phyloP scores from a whole-genome alignment of 2,888 invertebrate species.

The Drepanosiphum platanoidis region DNA sequence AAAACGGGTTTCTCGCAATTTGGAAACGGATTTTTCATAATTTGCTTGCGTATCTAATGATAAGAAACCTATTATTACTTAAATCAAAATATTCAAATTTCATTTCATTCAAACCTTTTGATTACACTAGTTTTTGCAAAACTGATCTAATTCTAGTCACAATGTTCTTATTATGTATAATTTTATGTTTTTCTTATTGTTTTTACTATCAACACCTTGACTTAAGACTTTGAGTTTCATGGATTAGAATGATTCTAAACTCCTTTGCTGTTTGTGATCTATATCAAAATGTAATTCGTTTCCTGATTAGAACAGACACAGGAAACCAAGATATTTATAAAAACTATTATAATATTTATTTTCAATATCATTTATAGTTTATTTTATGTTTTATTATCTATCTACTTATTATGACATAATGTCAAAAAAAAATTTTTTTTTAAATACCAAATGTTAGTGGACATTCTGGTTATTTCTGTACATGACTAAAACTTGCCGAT shows the following conservation, averaged over 20 bases:
- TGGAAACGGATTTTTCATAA: conserved; percentile 19
- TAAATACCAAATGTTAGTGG: no score
- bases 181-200: conserved; percentile 18
- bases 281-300: neutral
- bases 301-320: neutral
- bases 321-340: neutral
- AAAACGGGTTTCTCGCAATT: conserved; percentile 1
- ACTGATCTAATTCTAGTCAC: conserved; percentile 57
- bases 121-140: conserved; percentile 19
- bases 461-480: neutral
- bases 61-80: conserved; percentile 38
- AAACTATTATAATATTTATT: neutral
- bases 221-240: conserved; percentile 19
- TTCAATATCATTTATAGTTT: neutral
- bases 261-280: neutral
- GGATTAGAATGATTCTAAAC: neutral
- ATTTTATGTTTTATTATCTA: no score
- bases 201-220: conserved; percentile 23
- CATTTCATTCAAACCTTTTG: conserved; percentile 33
- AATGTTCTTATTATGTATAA: conserved; percentile 15
- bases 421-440: conserved; percentile 1
- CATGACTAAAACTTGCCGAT: neutral
- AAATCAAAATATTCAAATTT: conserved; percentile 52
- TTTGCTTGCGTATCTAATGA: neutral
- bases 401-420: no score